These are phyloP conservation scores for Phalera bucephala DNA, from an alignment of 2,888 invertebrate species.

Conservation along the genomic window DNA sequence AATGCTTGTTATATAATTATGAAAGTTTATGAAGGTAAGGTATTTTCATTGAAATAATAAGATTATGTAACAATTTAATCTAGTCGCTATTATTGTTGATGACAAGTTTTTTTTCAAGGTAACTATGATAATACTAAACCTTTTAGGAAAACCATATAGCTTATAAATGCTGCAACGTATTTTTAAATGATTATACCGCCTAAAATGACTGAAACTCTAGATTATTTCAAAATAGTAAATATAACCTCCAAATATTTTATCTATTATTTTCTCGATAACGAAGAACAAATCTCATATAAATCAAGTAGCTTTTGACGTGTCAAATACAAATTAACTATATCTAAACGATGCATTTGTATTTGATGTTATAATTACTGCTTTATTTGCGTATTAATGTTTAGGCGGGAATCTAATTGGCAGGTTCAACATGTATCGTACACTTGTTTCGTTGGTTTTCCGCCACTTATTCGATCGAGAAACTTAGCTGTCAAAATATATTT, in stretches of 20 bases:
- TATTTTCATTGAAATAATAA: conserved; percentile 21
- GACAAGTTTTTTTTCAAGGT: conserved; percentile 36
- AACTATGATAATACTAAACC: neutral
- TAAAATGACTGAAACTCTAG: no score
- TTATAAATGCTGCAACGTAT: no score
- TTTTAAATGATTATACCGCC: no score
- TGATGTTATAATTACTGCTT: conserved; percentile 7
- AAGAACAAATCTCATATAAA: conserved; percentile 5
- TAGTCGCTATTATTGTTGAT: conserved; percentile 31
- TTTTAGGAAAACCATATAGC: no score
- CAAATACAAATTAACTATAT: conserved; percentile 1
- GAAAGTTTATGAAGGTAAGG: conserved; percentile 55
- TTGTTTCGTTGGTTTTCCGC: neutral
- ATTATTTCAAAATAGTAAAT: neutral
- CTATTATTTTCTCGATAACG: conserved; percentile 14
- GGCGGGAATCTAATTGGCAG: conserved; percentile 49
- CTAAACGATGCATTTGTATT: conserved; percentile 1
- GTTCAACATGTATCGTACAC: neutral
- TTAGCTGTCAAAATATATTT: neutral
- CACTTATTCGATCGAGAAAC: neutral
- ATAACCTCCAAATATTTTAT: conserved; percentile 35
- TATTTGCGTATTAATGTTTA: conserved; percentile 31
- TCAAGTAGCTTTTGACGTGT: conserved; percentile 1
- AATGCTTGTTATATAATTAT: conserved; percentile 29
- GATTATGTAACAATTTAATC: conserved; percentile 61